Conservation (phyloP, 2,888 invertebrate species). For the Apodemia mormo region DNA sequence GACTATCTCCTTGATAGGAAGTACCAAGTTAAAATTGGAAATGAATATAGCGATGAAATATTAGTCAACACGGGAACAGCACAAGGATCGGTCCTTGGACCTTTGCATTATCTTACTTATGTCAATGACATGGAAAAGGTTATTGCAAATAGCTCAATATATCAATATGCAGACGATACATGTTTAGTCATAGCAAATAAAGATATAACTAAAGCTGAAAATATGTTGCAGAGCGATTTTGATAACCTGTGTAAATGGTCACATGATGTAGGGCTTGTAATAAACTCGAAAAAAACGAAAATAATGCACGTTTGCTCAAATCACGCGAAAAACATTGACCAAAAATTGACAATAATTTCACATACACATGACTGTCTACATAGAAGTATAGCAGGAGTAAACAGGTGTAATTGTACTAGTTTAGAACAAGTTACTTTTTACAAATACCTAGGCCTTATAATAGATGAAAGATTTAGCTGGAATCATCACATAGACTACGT, state of each 20-base stretch:
- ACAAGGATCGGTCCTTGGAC: constrained; percentile 37
- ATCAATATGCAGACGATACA: constrained; percentile 37
- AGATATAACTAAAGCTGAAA: constrained; percentile 7
- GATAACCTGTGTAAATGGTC: constrained; percentile 25
- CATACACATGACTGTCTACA: constrained; percentile 18
- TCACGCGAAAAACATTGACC: background rate
- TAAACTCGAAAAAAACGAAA: constrained; percentile 17
- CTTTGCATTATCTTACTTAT: constrained; percentile 33
- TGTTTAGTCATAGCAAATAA: constrained; percentile 25
- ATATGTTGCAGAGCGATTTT: constrained; percentile 20
- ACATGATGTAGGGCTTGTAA: constrained; percentile 26
- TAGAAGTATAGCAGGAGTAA: constrained; percentile 21
- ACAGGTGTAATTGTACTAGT: constrained; percentile 24
- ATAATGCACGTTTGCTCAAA: constrained; percentile 22
- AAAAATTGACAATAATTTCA: constrained; percentile 7
- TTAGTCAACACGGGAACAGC: constrained; percentile 34
- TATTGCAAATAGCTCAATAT: constrained; percentile 25
- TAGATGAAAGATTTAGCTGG: constrained; percentile 25
- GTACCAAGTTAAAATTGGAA: constrained; percentile 27
- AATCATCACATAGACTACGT: constrained; percentile 21
- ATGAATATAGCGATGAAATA: constrained; percentile 24
- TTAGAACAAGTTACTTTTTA: constrained; percentile 17
- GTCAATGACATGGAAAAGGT: constrained; percentile 29
- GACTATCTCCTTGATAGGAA: constrained; percentile 29
- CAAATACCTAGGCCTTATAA: too few species aligned